Conservation (phyloP, 2,888 invertebrate species). For the Euclidia mi region DNA sequence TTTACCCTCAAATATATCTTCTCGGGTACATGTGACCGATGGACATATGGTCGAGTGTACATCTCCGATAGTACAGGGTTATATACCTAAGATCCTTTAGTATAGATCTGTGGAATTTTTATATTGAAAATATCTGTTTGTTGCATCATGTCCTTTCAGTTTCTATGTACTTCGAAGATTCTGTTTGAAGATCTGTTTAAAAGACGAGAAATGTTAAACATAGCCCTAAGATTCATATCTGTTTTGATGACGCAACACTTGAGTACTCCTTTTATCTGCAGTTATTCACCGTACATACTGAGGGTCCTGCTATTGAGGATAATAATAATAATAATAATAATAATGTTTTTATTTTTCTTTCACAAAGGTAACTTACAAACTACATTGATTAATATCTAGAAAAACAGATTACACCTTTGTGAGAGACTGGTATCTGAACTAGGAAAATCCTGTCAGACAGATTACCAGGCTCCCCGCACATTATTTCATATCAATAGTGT, state of each 20-base stretch:
- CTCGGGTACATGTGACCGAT: constrained; percentile 23
- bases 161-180: constrained; percentile 1
- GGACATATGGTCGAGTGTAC: constrained; percentile 33
- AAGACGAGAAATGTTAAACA: neutral
- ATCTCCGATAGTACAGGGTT: constrained; percentile 43
- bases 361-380: no score
- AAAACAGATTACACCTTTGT: no score
- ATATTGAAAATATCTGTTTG: constrained; percentile 54
- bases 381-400: no score
- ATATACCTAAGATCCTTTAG: constrained; percentile 50
- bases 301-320: no score
- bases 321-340: no score
- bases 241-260: neutral
- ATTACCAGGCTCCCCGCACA: no score
- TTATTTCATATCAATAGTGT: no score
- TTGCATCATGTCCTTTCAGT: constrained; percentile 33
- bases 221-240: neutral
- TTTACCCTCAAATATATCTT: constrained; percentile 49
- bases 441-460: no score
- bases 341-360: no score
- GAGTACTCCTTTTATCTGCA: no score
- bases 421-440: no score
- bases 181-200: constrained; percentile 19
- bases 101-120: constrained; percentile 53
- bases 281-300: no score